Conservation (phyloP, 1,140 invertebrate genomes). For the Periplaneta americana region DNA sequence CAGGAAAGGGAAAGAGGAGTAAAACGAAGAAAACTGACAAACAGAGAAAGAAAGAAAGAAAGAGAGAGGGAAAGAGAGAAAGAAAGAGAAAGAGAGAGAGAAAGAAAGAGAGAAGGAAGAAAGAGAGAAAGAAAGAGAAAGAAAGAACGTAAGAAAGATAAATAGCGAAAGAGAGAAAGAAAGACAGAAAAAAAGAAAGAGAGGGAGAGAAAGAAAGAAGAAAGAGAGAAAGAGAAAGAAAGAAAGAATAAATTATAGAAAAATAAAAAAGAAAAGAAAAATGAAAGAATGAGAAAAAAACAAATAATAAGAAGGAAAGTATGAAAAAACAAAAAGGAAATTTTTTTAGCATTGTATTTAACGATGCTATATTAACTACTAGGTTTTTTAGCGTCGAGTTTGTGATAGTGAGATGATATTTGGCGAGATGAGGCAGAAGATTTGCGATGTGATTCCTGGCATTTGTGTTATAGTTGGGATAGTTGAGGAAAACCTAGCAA, state of each 20-base stretch:
- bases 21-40: no score
- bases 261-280: background rate
- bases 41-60: no score
- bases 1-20: no score
- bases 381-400: no score
- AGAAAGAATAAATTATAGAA: background rate
- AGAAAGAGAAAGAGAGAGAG: background rate
- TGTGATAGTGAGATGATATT: no score
- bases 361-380: no score
- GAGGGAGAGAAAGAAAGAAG: background rate
- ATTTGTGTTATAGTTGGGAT: no score
- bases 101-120: background rate
- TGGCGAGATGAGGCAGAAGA: no score
- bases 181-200: background rate
- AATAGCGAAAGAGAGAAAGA: background rate
- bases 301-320: background rate
- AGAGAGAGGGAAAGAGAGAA: background rate
- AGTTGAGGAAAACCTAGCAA: no score
- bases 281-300: background rate
- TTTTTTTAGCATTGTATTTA: no score
- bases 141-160: background rate
- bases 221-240: background rate
- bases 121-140: background rate
- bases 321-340: no score
- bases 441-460: no score